These are phyloP conservation scores for Trichomycterus rosablanca DNA, from an alignment of 2,113 vertebrate genomes.

Conservation along the genomic window DNA sequence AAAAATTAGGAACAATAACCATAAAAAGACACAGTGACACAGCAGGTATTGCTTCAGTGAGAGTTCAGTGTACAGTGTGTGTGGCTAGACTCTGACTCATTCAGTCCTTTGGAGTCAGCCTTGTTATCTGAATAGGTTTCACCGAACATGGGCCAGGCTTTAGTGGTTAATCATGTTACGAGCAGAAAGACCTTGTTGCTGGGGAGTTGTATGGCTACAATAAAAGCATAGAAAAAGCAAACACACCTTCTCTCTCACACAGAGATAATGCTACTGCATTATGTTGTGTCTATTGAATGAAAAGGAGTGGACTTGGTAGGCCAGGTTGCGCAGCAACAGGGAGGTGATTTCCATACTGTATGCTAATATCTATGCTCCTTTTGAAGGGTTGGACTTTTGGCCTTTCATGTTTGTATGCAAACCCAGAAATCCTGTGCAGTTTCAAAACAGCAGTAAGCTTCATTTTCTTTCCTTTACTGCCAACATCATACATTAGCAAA, in stretches of 20 bases:
- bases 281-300: conserved; percentile 28
- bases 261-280: conserved; percentile 36
- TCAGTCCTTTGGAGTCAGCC: conserved; percentile 10
- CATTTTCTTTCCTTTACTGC: conserved; percentile 1
- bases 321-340: conserved; percentile 43
- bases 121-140: conserved; percentile 17
- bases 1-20: not conserved
- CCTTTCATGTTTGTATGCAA: conserved; percentile 47
- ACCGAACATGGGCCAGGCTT: not conserved
- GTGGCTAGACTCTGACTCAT: conserved; percentile 14
- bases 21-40: not conserved
- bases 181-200: conserved; percentile 20
- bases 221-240: conserved; percentile 31
- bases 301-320: conserved; percentile 38
- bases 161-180: conserved; percentile 32
- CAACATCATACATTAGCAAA: too few relatives aligned
- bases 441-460: not conserved
- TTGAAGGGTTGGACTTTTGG: conserved; percentile 41
- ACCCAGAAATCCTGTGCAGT: conserved; percentile 47
- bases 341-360: conserved; percentile 50
- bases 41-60: not conserved
- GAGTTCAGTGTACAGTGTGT: not conserved
- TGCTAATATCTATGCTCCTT: conserved; percentile 41
- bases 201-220: conserved; percentile 29
- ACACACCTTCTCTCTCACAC: conserved; percentile 29